Evolutionary conservation across 2,888 invertebrate genomes (phyloP).

Genomic region (Meghimatium bilineatum): DNA sequence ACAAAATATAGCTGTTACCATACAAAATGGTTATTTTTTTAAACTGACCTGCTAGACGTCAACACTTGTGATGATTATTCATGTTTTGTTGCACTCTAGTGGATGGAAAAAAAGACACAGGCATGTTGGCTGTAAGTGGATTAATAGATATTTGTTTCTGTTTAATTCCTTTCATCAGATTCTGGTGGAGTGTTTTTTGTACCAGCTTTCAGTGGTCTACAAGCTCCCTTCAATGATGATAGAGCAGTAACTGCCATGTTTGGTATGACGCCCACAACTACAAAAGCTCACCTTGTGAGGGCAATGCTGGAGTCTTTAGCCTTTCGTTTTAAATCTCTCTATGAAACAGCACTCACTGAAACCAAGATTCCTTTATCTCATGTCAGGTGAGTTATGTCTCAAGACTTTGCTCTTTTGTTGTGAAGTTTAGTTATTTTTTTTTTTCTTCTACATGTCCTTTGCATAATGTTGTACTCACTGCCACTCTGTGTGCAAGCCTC

Average conservation of each 20-base stretch:
- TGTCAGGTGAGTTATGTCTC: slow-evolving; percentile 59
- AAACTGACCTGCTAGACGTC: no score
- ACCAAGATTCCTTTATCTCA: slow-evolving; percentile 79
- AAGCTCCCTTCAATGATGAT: slow-evolving; percentile 93
- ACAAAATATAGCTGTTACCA: no score
- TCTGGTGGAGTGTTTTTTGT: slow-evolving; percentile 98
- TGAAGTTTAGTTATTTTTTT: no score
- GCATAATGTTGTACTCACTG: no score
- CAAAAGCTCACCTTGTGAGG: slow-evolving; percentile 92
- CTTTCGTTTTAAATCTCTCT: slow-evolving; percentile 91
- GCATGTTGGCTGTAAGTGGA: no score
- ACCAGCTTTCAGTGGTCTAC: slow-evolving; percentile 94
- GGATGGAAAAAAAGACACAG: no score
- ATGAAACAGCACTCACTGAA: slow-evolving; percentile 85
- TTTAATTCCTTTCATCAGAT: slow-evolving; percentile 76
- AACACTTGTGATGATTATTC: no score
- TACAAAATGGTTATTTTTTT: no score
- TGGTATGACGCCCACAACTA: slow-evolving; percentile 93
- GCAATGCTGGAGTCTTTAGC: slow-evolving; percentile 96
- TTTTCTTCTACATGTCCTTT: no score
- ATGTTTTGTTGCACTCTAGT: no score
- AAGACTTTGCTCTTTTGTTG: no score
- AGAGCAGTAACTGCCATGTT: slow-evolving; percentile 91
- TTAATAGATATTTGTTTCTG: not conserved
- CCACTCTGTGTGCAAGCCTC: no score